Conservation (phyloP, 2,888 invertebrate genomes). For the Phragmatobia fuliginosa region DNA sequence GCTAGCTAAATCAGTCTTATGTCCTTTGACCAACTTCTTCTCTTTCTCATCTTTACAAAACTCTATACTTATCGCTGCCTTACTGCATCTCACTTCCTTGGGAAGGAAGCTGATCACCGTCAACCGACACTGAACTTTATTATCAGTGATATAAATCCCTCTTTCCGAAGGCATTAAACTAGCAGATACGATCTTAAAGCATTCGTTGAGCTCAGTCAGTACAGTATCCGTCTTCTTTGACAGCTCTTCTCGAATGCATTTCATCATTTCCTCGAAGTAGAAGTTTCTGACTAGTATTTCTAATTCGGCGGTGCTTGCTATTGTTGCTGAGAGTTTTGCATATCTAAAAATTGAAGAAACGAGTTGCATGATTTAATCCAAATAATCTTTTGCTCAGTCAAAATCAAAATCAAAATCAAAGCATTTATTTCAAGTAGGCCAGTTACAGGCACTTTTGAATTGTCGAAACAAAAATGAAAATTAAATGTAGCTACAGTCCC, state of each 20-base stretch:
- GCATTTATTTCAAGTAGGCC: no score
- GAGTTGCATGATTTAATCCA: no score
- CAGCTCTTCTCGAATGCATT: slow-evolving; percentile 86
- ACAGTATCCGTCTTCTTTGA: slow-evolving; percentile 77
- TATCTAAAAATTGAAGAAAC: slow-evolving; percentile 82
- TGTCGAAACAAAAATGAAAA: no score
- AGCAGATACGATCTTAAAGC: slow-evolving; percentile 85
- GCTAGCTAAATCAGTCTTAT: slow-evolving; percentile 84
- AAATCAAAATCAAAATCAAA: no score
- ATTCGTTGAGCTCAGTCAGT: slow-evolving; percentile 84
- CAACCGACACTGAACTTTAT: slow-evolving; percentile 77
- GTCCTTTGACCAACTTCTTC: slow-evolving; percentile 74
- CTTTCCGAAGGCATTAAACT: slow-evolving; percentile 86
- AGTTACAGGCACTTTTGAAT: no score
- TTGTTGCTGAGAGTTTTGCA: slow-evolving; percentile 92
- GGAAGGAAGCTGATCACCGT: slow-evolving; percentile 83
- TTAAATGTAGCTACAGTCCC: no score
- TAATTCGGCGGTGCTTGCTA: slow-evolving; percentile 91
- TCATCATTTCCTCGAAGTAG: slow-evolving; percentile 94
- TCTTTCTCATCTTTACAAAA: slow-evolving; percentile 75
- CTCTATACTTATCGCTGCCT: slow-evolving; percentile 89
- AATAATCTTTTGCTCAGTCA: no score
- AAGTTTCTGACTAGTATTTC: slow-evolving; percentile 91
- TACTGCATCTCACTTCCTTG: slow-evolving; percentile 88
- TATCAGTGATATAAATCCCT: slow-evolving; percentile 78